Base-by-base conservation (phyloP, 2,888 invertebrate species). In the Trilocha varians region DNA sequence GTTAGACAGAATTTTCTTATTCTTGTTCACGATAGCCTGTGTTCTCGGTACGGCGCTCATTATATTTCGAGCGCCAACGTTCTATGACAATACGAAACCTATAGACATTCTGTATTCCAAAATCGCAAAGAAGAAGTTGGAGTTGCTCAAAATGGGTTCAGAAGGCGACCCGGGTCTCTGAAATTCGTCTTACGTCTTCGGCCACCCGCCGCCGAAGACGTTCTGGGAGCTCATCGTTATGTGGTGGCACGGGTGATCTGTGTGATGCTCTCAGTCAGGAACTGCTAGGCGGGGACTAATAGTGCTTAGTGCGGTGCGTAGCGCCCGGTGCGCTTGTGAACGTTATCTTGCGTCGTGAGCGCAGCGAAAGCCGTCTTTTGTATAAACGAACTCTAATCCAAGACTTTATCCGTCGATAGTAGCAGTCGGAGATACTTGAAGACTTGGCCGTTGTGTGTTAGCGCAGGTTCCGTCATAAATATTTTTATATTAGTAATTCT, bases 21-120 rank as follows among this genome's bases (percentile, higher is more conserved):
- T 96, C 91, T 91, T 96, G 65, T 98, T 98, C 87, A 94, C 97
- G 70, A 89, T 96, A 72, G 96, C 96, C 55, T 98, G 97, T 79
- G 89, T 98, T 51, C 83, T 96, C 47, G 98, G 98, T 52, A 97
- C 95, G 46, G 92, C 92, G 46, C 87, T 94, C 59, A 95, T 95
- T 66, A 95, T 95, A 75, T 89, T 96, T 50, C 91, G 94, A 79
- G 97, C 97, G 57, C 97, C 97, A 47, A 94, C 95, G 43, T 89
- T 97, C 64, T 97, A 97, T 84, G 96, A 97, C 85, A 92, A 92
- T 67, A 91, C 93, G 59, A 92, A 93, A 77, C 95, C 96, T 53
- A 94, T 96, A 79, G 95, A 96, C 82, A 93, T 96, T 60, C 88
- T 93, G 55, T 93, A 95, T 84, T 96, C 96, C 51, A 96, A 95